Evolutionary conservation across 2,888 invertebrate genomes (phyloP).

Genomic region (Nomada fabriciana): DNA sequence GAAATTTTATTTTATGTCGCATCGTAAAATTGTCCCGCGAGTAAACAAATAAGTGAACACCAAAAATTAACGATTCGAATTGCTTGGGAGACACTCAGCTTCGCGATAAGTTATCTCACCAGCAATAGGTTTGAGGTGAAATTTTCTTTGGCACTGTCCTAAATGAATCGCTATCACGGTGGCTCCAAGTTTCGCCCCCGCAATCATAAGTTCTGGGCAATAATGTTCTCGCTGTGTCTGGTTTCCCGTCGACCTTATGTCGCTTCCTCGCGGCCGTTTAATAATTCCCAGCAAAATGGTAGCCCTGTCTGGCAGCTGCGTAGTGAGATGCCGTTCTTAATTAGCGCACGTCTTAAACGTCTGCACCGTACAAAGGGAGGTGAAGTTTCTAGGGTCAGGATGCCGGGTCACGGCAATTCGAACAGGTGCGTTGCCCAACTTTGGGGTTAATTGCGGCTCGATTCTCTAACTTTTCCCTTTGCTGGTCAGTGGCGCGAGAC

Average conservation of each 20-base stretch:
- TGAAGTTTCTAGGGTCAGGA: slow-evolving; percentile 59
- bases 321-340: slow-evolving; percentile 77
- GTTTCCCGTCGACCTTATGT: slow-evolving; percentile 74
- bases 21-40: too few species aligned
- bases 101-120: too few species aligned
- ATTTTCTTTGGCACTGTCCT: too few species aligned
- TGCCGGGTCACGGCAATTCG: slow-evolving; percentile 57
- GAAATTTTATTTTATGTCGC: too few species aligned
- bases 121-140: too few species aligned
- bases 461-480: slow-evolving; percentile 41
- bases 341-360: slow-evolving; percentile 75
- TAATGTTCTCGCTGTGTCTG: slow-evolving; percentile 19
- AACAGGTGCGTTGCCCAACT: slow-evolving; percentile 63
- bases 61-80: too few species aligned
- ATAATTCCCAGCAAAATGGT: slow-evolving; percentile 71
- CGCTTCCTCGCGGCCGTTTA: slow-evolving; percentile 67
- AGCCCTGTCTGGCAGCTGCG: slow-evolving; percentile 72
- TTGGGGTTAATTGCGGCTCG: slow-evolving; percentile 59
- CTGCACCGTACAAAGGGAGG: slow-evolving; percentile 61
- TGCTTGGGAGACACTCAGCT: too few species aligned
- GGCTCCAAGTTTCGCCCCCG: not conserved
- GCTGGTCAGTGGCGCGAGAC: not conserved
- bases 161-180: not conserved
- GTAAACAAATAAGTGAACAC: too few species aligned
- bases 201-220: not conserved